Evolutionary conservation across 2,797 vertebrate genomes (phyloP).

Genomic region (Ctenochaetus hawaiiensis): DNA sequence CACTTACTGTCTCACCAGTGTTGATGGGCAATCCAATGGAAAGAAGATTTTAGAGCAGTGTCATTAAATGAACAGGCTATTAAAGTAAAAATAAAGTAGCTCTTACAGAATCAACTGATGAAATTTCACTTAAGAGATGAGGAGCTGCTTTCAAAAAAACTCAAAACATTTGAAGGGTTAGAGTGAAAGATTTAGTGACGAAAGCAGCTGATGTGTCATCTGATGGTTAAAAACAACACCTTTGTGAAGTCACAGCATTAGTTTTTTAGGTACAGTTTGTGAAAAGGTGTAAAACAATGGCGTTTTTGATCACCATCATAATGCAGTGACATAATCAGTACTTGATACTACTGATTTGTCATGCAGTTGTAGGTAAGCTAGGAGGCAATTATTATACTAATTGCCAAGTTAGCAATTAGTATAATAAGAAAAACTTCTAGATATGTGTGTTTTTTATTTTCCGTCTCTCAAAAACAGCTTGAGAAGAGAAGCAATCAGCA

Average conservation of each 20-base stretch:
- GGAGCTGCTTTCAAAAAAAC: no score
- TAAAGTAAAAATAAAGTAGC: no score
- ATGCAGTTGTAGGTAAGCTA: neutral
- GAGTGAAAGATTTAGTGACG: neutral
- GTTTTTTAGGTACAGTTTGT: neutral
- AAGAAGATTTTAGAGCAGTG: neutral
- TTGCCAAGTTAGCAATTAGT: no score
- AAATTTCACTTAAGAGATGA: no score
- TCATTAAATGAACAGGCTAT: neutral
- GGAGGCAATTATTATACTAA: neutral
- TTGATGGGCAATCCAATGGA: constrained; percentile 1
- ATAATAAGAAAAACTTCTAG: no score
- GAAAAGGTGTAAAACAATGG: neutral
- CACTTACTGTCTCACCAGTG: neutral
- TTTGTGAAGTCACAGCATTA: neutral
- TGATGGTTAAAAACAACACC: neutral
- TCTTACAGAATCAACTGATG: no score
- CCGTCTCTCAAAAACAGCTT: neutral
- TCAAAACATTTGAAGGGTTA: neutral
- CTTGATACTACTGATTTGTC: neutral
- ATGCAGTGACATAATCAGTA: neutral
- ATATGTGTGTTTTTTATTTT: no score
- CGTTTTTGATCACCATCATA: neutral
- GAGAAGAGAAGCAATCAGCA: neutral
- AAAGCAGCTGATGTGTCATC: neutral